These are phyloP conservation scores for Herminia tarsipennalis DNA, from an alignment of 2,888 invertebrate genomes.

Conservation along the genomic window DNA sequence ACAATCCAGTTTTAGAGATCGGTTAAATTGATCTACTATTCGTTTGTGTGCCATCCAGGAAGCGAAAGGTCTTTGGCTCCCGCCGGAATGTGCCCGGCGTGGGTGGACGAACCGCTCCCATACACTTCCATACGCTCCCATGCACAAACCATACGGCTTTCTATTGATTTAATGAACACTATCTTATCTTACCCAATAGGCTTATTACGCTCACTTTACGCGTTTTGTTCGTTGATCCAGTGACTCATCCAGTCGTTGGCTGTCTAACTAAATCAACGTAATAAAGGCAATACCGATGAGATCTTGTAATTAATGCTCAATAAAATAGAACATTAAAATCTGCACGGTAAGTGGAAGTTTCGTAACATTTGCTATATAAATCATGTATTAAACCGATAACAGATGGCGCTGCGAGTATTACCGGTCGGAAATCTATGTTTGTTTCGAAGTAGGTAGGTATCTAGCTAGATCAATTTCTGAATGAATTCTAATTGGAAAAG, in stretches of 20 bases:
- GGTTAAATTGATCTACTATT: constrained; percentile 59
- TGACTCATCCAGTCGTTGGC: constrained; percentile 39
- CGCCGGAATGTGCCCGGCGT: constrained; percentile 74
- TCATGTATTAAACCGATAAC: constrained; percentile 28
- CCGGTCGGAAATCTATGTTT: background rate
- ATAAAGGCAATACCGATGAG: constrained; percentile 15
- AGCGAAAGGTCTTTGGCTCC: constrained; percentile 83
- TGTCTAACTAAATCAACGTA: constrained; percentile 7
- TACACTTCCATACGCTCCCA: constrained; percentile 59
- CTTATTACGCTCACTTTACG: constrained; percentile 70
- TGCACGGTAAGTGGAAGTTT: constrained; percentile 17
- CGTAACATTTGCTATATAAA: constrained; percentile 28
- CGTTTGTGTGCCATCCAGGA: constrained; percentile 74
- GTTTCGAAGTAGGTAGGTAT: background rate
- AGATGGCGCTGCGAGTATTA: constrained; percentile 51
- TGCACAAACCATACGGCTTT: constrained; percentile 69
- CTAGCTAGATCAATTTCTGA: background rate
- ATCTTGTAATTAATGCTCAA: constrained; percentile 27
- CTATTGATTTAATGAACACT: constrained; percentile 83
- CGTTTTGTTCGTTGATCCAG: constrained; percentile 50
- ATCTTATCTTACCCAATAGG: constrained; percentile 80
- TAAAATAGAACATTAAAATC: constrained; percentile 27
- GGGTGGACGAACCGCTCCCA: constrained; percentile 61
- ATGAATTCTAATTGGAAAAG: too few relatives aligned
- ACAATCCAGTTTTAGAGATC: constrained; percentile 49